phyloP scores from a whole-genome alignment of 2,888 invertebrate genomes.

The Drosophila nr. medialis region DNA sequence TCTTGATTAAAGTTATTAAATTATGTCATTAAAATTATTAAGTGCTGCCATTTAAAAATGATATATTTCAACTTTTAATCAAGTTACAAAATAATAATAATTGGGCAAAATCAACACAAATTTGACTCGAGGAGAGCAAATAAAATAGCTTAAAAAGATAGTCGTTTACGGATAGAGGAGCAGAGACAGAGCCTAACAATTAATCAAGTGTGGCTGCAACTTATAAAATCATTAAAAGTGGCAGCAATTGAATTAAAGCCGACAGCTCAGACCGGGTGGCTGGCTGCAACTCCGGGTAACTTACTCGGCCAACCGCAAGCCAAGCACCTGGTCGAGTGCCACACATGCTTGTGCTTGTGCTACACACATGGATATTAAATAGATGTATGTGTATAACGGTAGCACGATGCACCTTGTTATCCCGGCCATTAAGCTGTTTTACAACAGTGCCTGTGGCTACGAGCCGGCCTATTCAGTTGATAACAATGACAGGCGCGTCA shows the following conservation, averaged over 20 bases:
- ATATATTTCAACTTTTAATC: slow-evolving; percentile 1
- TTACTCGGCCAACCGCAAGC: slow-evolving; percentile 10
- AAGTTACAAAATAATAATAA: slow-evolving; percentile 15
- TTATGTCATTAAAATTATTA: no score
- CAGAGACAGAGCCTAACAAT: slow-evolving; percentile 34
- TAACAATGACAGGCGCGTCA: slow-evolving; percentile 64
- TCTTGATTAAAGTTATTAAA: no score
- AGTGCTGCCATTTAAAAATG: background rate
- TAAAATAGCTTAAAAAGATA: slow-evolving; percentile 52
- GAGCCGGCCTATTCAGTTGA: slow-evolving; percentile 60
- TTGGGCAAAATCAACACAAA: slow-evolving; percentile 7
- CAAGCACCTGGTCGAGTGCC: slow-evolving; percentile 43
- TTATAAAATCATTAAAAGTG: slow-evolving; percentile 75
- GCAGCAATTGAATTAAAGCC: slow-evolving; percentile 67
- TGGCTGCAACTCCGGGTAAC: slow-evolving; percentile 16
- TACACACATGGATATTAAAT: slow-evolving; percentile 14
- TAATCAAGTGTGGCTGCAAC: slow-evolving; percentile 58
- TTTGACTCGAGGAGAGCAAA: slow-evolving; percentile 55
- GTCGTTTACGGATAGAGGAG: background rate
- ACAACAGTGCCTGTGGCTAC: slow-evolving; percentile 31
- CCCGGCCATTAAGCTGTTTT: slow-evolving; percentile 71
- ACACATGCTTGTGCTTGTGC: background rate
- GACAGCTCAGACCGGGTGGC: slow-evolving; percentile 40
- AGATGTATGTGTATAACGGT: slow-evolving; percentile 31
- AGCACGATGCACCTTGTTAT: slow-evolving; percentile 66